Evolutionary conservation across 2,888 invertebrate species (phyloP).

Genomic region (Dastarcus helophoroides): DNA sequence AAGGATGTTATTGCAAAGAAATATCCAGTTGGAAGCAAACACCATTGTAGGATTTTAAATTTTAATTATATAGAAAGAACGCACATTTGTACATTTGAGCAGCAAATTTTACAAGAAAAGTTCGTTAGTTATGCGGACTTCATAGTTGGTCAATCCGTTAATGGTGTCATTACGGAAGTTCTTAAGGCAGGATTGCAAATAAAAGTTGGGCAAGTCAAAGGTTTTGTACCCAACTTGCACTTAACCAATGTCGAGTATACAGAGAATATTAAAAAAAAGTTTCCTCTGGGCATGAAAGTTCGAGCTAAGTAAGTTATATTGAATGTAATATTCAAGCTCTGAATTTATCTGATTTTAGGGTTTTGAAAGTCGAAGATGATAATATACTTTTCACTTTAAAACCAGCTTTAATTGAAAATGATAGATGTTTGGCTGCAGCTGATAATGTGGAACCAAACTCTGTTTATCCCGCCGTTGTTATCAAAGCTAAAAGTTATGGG

Average conservation of each 20-base stretch:
- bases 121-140: conserved; percentile 44
- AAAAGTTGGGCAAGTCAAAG: conserved; percentile 43
- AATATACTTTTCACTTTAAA: conserved; percentile 53
- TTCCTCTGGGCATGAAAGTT: conserved; percentile 43
- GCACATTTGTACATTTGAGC: conserved; percentile 57
- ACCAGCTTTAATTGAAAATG: conserved; percentile 47
- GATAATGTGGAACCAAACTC: conserved; percentile 41
- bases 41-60: conserved; percentile 46
- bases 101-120: conserved; percentile 43
- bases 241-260: conserved; percentile 40
- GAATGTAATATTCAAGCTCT: neutral
- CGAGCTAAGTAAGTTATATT: conserved; percentile 39
- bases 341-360: conserved; percentile 27
- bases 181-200: conserved; percentile 40
- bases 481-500: conserved; percentile 39
- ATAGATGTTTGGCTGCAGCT: conserved; percentile 41
- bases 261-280: conserved; percentile 39
- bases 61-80: conserved; percentile 54
- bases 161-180: conserved; percentile 41
- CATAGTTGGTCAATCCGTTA: conserved; percentile 43
- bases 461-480: conserved; percentile 45
- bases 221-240: conserved; percentile 47
- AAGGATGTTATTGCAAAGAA: conserved; percentile 39
- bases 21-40: conserved; percentile 39
- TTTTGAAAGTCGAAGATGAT: conserved; percentile 41